phyloP scores from a whole-genome alignment of 2,797 vertebrate species.

The Catostomus latipinnis region DNA sequence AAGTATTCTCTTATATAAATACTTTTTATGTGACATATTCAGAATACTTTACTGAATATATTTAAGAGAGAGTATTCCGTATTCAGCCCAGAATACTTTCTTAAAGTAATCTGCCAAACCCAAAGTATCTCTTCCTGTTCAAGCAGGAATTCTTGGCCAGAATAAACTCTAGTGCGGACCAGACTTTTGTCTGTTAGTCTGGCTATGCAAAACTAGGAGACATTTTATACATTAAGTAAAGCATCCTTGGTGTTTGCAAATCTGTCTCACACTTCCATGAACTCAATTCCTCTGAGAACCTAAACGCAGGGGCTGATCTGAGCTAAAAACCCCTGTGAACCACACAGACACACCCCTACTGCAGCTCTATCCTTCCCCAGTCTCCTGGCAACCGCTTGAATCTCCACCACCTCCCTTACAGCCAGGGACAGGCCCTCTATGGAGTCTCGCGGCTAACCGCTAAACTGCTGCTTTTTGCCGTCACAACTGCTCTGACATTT shows the following conservation, averaged over 20 bases:
- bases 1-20: no score
- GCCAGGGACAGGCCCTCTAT: conserved; percentile 40
- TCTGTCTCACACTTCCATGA: conserved; percentile 21
- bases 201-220: background rate
- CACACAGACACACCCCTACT: background rate
- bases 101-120: no score
- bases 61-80: no score
- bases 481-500: conserved; percentile 38
- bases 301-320: conserved; percentile 11
- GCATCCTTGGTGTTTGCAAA: background rate
- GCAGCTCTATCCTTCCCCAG: background rate
- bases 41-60: no score
- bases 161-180: no score
- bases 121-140: no score
- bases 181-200: no score
- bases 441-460: conserved; percentile 39
- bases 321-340: background rate
- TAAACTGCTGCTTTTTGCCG: conserved; percentile 51
- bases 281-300: background rate
- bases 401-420: conserved; percentile 38
- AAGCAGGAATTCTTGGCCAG: no score
- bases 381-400: conserved; percentile 37
- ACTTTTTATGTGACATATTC: no score
- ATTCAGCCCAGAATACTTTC: no score
- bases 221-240: background rate